Conservation (phyloP, 2,113 vertebrate species). For the Penelope pileata region DNA sequence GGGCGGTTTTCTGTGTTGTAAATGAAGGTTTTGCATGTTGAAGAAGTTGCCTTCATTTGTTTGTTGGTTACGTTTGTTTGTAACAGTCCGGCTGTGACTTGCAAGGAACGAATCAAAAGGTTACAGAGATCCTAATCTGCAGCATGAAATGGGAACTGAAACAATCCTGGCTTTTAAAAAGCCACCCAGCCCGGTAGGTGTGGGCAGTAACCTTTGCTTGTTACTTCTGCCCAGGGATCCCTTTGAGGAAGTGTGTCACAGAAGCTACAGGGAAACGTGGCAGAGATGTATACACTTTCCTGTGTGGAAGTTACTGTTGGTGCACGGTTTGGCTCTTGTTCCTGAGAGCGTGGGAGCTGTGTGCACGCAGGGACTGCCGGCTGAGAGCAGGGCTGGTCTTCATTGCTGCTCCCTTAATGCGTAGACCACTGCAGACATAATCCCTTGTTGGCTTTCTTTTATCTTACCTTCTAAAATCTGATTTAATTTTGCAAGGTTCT, state of each 20-base stretch:
- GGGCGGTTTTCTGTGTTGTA: not conserved
- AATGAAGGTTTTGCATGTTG: not conserved
- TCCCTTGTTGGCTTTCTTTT: not conserved
- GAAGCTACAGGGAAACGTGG: accelerated
- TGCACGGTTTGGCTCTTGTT: not conserved
- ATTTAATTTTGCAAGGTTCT: slow-evolving; percentile 52
- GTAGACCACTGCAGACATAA: no score
- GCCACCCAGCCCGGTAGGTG: not conserved
- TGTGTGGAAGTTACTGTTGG: not conserved
- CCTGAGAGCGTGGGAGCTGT: not conserved
- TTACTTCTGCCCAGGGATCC: not conserved
- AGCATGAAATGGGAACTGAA: not conserved
- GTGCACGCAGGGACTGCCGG: accelerated
- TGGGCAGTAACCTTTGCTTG: not conserved
- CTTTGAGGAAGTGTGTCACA: not conserved
- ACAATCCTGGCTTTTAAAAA: not conserved
- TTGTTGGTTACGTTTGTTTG: not conserved
- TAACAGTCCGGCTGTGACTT: not conserved
- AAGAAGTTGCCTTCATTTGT: not conserved
- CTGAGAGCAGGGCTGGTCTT: not conserved
- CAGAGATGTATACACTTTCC: not conserved
- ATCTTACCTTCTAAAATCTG: slow-evolving; percentile 43
- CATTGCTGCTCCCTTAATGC: not conserved
- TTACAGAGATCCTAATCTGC: not conserved
- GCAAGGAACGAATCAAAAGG: not conserved